Base-by-base conservation (phyloP, 2,113 vertebrate species). In the Actinemys pallida region DNA sequence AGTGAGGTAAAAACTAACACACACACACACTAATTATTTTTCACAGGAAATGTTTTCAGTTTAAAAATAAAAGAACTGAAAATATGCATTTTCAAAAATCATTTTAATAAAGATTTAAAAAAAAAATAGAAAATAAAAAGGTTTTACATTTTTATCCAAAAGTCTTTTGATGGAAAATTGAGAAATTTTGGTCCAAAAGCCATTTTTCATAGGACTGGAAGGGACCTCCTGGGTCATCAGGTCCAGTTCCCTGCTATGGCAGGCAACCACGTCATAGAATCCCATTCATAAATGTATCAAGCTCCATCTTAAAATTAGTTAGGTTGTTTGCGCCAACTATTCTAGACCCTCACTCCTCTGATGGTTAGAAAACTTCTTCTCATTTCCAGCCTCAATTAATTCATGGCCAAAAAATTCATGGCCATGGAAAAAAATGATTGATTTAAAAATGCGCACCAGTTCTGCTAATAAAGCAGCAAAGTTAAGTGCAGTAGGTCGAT, bases 61-160 rank as follows among this genome's bases (percentile, higher is more conserved):
- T 59, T 59, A 59, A 59, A 59, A 59, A 29, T 27, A 59, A 59
- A 29, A 59, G 27, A 59, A 27, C 11, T 29, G 25, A 13, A 29
- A 59, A 29, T 59, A 29, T 59, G 27, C 57, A 59, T 59, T 89
- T 47, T 5, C 0, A 8, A 81, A 57, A 83, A 12, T 2, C 25
- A 14, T 54, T 75, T 95, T 0, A 0, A 14, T 69, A 59, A 57
- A 65, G 4, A 47, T 22, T 53, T 65, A 35, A 50, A 50, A 5
- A 39, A 39, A 81, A 52, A 7, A 5, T 6, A 35, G 0, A 83
- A 72, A 79, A 2, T 49, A 39, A 24, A 45, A 56, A 25, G 54
- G 25, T 54, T 2, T n/a, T 3, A 27, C 22, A 14, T 72, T 35
- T n/a, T 35, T 27, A 53, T 0, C 1, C 16, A 20, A 25, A 42